Base-by-base conservation (phyloP, 2,888 invertebrate species). In the Microplitis manilae region DNA sequence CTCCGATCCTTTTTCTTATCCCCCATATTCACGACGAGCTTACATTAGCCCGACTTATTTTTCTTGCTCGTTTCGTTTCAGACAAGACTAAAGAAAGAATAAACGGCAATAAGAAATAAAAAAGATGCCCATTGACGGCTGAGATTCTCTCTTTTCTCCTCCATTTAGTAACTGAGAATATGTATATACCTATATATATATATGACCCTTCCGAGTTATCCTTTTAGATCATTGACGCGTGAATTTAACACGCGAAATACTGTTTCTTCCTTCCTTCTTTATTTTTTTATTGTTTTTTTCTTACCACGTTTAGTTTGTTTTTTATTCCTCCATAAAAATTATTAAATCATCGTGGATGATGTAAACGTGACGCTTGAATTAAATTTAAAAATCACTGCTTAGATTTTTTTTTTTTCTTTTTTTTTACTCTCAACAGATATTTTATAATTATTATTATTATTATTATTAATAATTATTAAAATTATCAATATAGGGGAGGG, bases 201-300 rank as follows among this genome's bases (percentile, higher is more conserved):
- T 41, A 65, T 20, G 65, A 65, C 65, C 65, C 65, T 65, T 65
- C 65, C 30, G 65, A 65, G 50, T 65, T 65, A 65, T 65, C 65
- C 65, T 65, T 65, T 65, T 65, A 65, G 65, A 65, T 65, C 65
- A 65, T 65, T 65, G 65, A 65, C 65, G 65, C 65, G 65, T 65
- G 13, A 65, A 65, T 65, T 38, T 38, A 30, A 38, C 65, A 65
- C 65, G 65, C 65, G 65, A 65, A 65, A 38, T 30, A 65, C 20
- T 38, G 15, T 20, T 65, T 65, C 65, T 38, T 65, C 30, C 62
- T 64, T 65, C 30, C 30, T 65, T 17, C 40, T 65, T 65, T 50
- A 50, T 59, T 59, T 67, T 8, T 13, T 62, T 72, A 39, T 61
- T 61, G 8, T 50, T 39, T 59, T 59, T 67, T 67, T 50, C 67